phyloP scores from a whole-genome alignment of 35 echinoderm and acorn worm genomes.

The Lytechinus variegatus region DNA sequence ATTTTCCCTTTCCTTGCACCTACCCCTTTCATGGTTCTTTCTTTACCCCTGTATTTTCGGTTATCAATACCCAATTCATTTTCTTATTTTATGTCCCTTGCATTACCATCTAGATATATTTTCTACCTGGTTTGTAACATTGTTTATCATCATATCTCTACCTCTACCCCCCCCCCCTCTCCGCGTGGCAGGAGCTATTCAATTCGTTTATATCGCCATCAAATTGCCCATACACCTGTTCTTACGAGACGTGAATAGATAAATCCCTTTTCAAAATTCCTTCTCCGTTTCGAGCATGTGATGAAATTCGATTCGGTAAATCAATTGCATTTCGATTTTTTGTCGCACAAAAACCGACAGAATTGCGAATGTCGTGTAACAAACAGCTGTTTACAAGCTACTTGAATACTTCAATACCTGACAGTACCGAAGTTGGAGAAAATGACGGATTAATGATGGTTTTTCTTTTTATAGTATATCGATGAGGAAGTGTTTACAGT shows the following conservation, averaged over 20 bases:
- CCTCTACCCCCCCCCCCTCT: neutral
- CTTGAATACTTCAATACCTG: neutral
- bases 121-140: no score
- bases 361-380: neutral
- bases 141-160: no score
- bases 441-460: no score
- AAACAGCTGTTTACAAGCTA: neutral
- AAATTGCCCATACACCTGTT: neutral
- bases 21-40: no score
- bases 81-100: no score
- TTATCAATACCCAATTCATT: no score
- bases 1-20: no score
- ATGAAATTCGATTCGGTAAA: neutral
- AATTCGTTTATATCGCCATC: neutral
- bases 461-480: no score
- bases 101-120: no score
- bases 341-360: neutral
- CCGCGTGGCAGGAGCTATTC: neutral
- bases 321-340: neutral
- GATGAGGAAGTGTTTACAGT: no score
- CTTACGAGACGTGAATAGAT: neutral
- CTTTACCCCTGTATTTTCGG: no score
- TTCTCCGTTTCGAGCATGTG: neutral
- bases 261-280: neutral
- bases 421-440: no score